Evolutionary conservation across 2,888 invertebrate species (phyloP).

Genomic region (Zootermopsis nevadensis): DNA sequence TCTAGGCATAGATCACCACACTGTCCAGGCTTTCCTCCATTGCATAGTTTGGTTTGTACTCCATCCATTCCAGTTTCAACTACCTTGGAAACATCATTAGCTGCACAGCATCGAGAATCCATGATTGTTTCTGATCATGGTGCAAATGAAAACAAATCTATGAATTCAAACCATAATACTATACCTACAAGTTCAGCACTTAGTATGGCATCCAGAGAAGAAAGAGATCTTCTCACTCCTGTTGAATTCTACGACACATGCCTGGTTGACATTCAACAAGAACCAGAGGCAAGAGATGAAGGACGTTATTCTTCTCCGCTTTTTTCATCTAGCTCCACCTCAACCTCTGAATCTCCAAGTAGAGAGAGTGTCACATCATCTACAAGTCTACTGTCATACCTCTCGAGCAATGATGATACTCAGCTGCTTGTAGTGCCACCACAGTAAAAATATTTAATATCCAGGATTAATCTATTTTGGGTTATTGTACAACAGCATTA

Average conservation of each 20-base stretch:
- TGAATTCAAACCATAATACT: constrained; percentile 9
- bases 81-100: constrained; percentile 32
- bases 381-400: constrained; percentile 47
- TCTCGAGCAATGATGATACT: constrained; percentile 48
- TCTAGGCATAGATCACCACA: constrained; percentile 21
- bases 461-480: background rate
- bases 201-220: constrained; percentile 26
- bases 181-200: constrained; percentile 8
- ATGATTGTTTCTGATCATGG: constrained; percentile 30
- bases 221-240: constrained; percentile 25
- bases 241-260: constrained; percentile 39
- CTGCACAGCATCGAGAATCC: constrained; percentile 37
- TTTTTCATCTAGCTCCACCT: constrained; percentile 45
- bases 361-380: constrained; percentile 56
- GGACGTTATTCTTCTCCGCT: constrained; percentile 18
- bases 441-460: background rate
- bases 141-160: constrained; percentile 33
- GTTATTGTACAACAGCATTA: constrained; percentile 19
- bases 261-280: constrained; percentile 24
- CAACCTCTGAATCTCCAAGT: constrained; percentile 54
- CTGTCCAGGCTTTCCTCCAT: background rate
- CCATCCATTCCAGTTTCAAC: background rate
- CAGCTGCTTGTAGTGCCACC: constrained; percentile 46
- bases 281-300: background rate
- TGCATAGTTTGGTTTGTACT: background rate